Evolutionary conservation across 2,888 invertebrate species (phyloP).

Genomic region (Apoda limacodes): DNA sequence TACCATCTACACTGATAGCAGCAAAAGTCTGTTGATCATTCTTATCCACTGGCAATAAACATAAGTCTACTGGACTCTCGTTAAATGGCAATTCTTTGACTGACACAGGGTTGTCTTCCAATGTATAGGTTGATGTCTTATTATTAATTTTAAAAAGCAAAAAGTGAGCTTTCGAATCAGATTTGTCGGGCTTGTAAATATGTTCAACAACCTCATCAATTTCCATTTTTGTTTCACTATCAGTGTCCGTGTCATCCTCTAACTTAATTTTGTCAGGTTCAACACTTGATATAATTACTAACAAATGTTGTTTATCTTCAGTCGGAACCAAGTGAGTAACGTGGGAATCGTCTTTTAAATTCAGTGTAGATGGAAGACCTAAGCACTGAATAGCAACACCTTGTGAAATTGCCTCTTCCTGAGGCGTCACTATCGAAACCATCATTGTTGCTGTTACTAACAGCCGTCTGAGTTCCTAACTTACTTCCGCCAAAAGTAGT

Average conservation of each 20-base stretch:
- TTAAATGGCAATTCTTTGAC: constrained; percentile 71
- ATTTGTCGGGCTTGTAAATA: constrained; percentile 30
- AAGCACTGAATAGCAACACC: constrained; percentile 71
- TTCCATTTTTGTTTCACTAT: constrained; percentile 58
- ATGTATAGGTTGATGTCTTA: constrained; percentile 45
- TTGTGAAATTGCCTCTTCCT: constrained; percentile 49
- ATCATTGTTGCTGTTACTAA: constrained; percentile 54
- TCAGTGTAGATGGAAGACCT: constrained; percentile 60
- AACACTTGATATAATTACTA: constrained; percentile 68
- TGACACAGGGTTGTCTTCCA: constrained; percentile 71
- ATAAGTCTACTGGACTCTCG: constrained; percentile 78
- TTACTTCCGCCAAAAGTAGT: constrained; percentile 44
- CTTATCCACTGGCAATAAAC: constrained; percentile 71
- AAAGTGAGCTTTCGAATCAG: constrained; percentile 46
- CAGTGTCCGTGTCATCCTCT: constrained; percentile 40
- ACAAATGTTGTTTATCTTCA: constrained; percentile 75
- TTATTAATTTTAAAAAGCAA: constrained; percentile 49
- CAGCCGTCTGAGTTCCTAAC: constrained; percentile 45
- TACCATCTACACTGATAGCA: constrained; percentile 80
- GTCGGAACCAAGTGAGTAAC: constrained; percentile 76
- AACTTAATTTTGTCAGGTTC: constrained; percentile 39
- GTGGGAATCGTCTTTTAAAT: constrained; percentile 57
- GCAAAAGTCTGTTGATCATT: constrained; percentile 74
- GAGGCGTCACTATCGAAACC: constrained; percentile 58
- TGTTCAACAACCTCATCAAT: constrained; percentile 43